Base-by-base conservation (phyloP, 2,888 invertebrate genomes). In the Stenolophus ochropezus region DNA sequence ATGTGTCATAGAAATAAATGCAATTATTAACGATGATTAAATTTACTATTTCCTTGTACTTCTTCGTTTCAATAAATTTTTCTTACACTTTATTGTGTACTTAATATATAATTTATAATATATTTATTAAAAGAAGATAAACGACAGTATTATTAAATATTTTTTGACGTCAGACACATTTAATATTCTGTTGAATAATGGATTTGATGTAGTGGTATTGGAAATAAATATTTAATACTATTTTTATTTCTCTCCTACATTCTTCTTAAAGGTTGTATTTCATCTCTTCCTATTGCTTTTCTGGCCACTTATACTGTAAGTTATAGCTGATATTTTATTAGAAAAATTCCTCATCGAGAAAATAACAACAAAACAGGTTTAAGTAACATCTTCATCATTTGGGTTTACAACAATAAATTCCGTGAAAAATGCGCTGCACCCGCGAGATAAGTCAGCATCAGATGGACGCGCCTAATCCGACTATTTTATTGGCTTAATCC, bases 401-500 rank as follows among this genome's bases (percentile, higher is more conserved):
- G 21, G 27, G 23, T 51, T 74, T 74, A 49, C 47, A 51, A 74
- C 74, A 51, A 74, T 74, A 74, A 74, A 74, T 74, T 74, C 53
- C 49, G 23, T 20, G 20, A 56, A 51, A 75, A 75, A 75, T 75
- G 56, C n/a, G 56, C 53, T 75, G 27, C 75, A 25, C 49, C 49
- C 56, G 33, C 18, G 20, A 42, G 77, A 77, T 77, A 77, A 77
- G 77, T 77, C 42, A 77, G 77, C 58, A 77, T 77, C 77, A 77
- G 58, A 27, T 27, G 18, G 33, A 27, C 65, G 8, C 21, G 33
- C n/a, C 56, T 56, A 75, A 75, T 75, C 75, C 56, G 75, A 75
- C 75, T 53, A 75, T 75, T 75, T 75, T 75, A 75, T 75, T 75
- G 75, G 56, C 27, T 75, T 75, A 75, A 75, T 75, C 75, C 75